Conservation (phyloP, 2,797 vertebrate species). For the Sebastes nivosus region DNA sequence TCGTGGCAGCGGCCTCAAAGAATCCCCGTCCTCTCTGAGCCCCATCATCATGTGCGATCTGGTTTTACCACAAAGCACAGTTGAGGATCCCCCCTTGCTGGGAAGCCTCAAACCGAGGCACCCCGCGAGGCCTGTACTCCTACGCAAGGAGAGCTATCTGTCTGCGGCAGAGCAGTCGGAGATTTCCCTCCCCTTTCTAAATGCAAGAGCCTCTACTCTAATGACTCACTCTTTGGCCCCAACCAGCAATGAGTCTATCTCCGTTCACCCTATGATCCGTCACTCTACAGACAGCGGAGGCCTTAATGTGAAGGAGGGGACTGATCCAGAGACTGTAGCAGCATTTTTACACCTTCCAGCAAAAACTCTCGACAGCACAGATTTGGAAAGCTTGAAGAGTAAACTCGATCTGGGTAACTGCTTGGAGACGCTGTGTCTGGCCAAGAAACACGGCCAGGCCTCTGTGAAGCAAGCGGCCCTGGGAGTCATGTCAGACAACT, state of each 20-base stretch:
- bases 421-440: conserved; percentile 82
- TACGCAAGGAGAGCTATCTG: conserved; percentile 84
- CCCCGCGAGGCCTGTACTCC: conserved; percentile 56
- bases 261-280: conserved; percentile 8
- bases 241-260: conserved; percentile 27
- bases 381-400: conserved; percentile 72
- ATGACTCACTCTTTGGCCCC: background rate
- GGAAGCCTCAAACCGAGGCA: conserved; percentile 42
- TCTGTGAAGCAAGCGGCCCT: conserved; percentile 84
- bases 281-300: conserved; percentile 37
- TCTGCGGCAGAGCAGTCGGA: conserved; percentile 80
- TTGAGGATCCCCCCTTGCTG: conserved; percentile 15
- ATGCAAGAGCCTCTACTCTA: background rate
- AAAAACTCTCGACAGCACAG: conserved; percentile 39
- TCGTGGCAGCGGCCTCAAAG: conserved; percentile 26
- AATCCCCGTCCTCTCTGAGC: conserved; percentile 61
- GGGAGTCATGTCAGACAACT: conserved; percentile 92
- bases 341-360: conserved; percentile 65
- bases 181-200: conserved; percentile 69
- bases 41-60: conserved; percentile 75
- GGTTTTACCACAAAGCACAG: conserved; percentile 36
- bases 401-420: conserved; percentile 92
- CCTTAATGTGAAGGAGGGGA: background rate
- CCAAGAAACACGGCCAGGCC: conserved; percentile 85
- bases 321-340: conserved; percentile 59